Percentiles rank a stretch among this genome's conserved stretches.
Evolutionary conservation across 2,888 invertebrate species (phyloP).

Genomic region (Odontocerum albicorne): DNA sequence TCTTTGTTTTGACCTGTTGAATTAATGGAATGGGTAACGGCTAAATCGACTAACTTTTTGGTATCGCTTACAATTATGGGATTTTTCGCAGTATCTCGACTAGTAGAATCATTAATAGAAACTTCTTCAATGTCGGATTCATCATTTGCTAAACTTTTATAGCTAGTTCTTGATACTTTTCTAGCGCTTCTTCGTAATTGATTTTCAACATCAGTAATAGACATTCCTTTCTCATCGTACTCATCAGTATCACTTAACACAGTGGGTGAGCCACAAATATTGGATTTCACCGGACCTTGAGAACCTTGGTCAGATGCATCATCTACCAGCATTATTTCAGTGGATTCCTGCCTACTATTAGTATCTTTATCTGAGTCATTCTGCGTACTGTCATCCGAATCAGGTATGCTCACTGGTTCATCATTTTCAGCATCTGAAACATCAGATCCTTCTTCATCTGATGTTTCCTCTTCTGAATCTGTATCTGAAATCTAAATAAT

Average conservation of each 20-base stretch:
- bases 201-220: slow-evolving; percentile 41
- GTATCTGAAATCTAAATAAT: no score
- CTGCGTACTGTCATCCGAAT: slow-evolving; percentile 45
- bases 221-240: slow-evolving; percentile 40
- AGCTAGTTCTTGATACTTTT: slow-evolving; percentile 55
- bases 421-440: slow-evolving; percentile 40
- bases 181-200: no score
- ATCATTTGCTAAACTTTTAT: slow-evolving; percentile 52
- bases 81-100: slow-evolving; percentile 41
- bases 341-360: slow-evolving; percentile 39
- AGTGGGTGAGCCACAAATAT: background rate
- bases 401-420: slow-evolving; percentile 51
- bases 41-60: slow-evolving; percentile 69
- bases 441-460: slow-evolving; percentile 42
- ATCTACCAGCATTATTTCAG: slow-evolving; percentile 43
- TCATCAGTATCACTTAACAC: background rate
- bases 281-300: slow-evolving; percentile 38
- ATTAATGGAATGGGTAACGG: slow-evolving; percentile 42
- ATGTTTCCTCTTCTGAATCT: slow-evolving; percentile 44
- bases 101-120: slow-evolving; percentile 59
- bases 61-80: slow-evolving; percentile 71
- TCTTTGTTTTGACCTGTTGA: slow-evolving; percentile 62
- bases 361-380: slow-evolving; percentile 42
- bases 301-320: slow-evolving; percentile 41
- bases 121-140: slow-evolving; percentile 69